phyloP scores from a whole-genome alignment of 2,797 vertebrate species.

The Lutjanus argentimaculatus region DNA sequence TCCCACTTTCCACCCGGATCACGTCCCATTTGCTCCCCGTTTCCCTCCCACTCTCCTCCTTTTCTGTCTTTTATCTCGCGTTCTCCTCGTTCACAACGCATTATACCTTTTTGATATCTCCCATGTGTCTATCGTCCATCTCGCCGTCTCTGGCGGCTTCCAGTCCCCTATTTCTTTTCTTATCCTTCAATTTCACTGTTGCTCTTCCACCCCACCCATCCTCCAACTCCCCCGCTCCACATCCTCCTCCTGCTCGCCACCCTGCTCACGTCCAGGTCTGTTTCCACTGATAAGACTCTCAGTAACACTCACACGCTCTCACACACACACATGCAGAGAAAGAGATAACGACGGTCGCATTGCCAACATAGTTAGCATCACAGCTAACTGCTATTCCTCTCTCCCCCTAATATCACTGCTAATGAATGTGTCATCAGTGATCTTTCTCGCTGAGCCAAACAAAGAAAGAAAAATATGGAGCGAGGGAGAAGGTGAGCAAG shows the following conservation, averaged over 20 bases:
- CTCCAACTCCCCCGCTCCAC: not conserved
- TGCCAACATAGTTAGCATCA: slow-evolving; percentile 71
- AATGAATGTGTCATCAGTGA: slow-evolving; percentile 75
- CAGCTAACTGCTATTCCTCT: slow-evolving; percentile 62
- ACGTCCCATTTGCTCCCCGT: slow-evolving; percentile 49
- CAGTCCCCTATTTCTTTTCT: slow-evolving; percentile 62
- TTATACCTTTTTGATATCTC: slow-evolving; percentile 66
- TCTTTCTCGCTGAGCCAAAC: slow-evolving; percentile 45
- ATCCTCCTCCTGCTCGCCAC: slow-evolving; percentile 67
- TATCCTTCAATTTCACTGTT: slow-evolving; percentile 70
- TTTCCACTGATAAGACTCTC: slow-evolving; percentile 82
- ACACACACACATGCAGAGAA: slow-evolving; percentile 26
- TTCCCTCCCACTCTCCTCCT: slow-evolving; percentile 27
- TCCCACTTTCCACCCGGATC: slow-evolving; percentile 52
- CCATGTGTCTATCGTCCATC: slow-evolving; percentile 55
- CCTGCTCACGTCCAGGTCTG: slow-evolving; percentile 81
- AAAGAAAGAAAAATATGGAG: not conserved
- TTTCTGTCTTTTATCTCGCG: slow-evolving; percentile 55
- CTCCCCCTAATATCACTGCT: slow-evolving; percentile 45
- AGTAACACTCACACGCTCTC: slow-evolving; percentile 47
- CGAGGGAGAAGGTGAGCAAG: slow-evolving; percentile 11
- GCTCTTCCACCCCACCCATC: slow-evolving; percentile 28
- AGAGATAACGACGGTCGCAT: slow-evolving; percentile 60
- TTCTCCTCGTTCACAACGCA: slow-evolving; percentile 36
- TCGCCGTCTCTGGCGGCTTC: slow-evolving; percentile 40